Conservation (phyloP, 2,113 vertebrate species). For the Phalacrocorax pelagicus region DNA sequence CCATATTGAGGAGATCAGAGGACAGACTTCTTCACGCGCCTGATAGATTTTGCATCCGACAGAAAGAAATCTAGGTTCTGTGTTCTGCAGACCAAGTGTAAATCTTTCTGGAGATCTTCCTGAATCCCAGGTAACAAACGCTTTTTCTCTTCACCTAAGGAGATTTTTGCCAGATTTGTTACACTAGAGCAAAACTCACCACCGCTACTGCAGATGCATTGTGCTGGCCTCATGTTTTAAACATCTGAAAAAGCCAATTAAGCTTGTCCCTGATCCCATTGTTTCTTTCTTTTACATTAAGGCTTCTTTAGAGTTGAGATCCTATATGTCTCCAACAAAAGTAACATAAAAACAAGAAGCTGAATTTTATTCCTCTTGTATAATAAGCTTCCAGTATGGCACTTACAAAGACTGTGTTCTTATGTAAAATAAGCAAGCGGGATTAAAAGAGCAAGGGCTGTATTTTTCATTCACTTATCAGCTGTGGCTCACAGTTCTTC, state of each 20-base stretch:
- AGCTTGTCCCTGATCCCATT: neutral
- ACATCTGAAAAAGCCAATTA: constrained; percentile 37
- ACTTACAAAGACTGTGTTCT: constrained; percentile 17
- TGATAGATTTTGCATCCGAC: neutral
- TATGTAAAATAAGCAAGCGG: constrained; percentile 6
- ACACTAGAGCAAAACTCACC: neutral
- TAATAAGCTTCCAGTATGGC: constrained; percentile 21
- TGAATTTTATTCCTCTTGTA: constrained; percentile 26
- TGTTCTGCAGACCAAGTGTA: neutral
- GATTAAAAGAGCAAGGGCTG: constrained; percentile 35
- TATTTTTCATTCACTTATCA: neutral
- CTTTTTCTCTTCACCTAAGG: neutral
- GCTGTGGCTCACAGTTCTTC: neutral
- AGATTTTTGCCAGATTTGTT: neutral
- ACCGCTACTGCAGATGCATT: neutral
- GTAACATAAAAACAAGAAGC: neutral
- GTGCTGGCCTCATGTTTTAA: neutral
- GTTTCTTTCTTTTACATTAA: neutral
- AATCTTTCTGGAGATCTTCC: neutral
- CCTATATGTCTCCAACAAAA: neutral
- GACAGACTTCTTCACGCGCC: neutral
- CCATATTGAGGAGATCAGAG: neutral
- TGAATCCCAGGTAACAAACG: neutral
- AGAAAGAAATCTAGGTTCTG: neutral
- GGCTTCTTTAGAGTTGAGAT: neutral